These are phyloP conservation scores for Gila robusta DNA, from an alignment of 2,797 vertebrate species.

Conservation along the genomic window DNA sequence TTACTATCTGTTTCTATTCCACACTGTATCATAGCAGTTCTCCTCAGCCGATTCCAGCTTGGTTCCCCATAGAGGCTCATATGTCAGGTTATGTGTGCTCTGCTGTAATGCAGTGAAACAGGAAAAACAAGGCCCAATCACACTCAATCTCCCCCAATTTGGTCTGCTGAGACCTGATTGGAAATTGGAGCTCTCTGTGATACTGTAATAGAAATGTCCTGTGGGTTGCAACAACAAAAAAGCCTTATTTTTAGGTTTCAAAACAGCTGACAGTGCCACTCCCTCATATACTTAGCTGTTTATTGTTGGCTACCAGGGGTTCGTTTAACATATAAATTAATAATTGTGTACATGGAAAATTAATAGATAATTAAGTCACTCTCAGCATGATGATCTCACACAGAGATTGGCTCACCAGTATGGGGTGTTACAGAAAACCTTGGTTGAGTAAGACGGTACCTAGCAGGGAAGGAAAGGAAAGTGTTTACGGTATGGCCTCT, in stretches of 20 bases:
- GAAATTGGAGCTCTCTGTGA: slow-evolving; percentile 60
- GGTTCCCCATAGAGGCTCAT: slow-evolving; percentile 31
- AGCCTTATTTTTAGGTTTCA: slow-evolving; percentile 53
- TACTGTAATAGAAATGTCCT: slow-evolving; percentile 57
- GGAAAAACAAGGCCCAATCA: slow-evolving; percentile 63
- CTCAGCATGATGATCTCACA: slow-evolving; percentile 44
- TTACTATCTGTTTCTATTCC: slow-evolving; percentile 3
- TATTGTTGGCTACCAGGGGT: slow-evolving; percentile 58
- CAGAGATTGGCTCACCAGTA: slow-evolving; percentile 38
- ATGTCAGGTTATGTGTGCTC: slow-evolving; percentile 53
- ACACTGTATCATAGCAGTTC: slow-evolving; percentile 2
- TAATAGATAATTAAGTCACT: slow-evolving; percentile 57
- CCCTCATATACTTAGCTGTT: slow-evolving; percentile 37
- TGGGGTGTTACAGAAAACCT: slow-evolving; percentile 24
- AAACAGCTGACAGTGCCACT: slow-evolving; percentile 27
- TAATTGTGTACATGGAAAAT: slow-evolving; percentile 59
- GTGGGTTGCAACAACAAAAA: slow-evolving; percentile 37
- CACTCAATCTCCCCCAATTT: slow-evolving; percentile 53
- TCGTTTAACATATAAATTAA: slow-evolving; percentile 61
- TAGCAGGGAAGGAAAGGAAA: background rate
- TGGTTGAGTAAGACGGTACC: background rate
- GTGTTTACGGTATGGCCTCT: slow-evolving; percentile 8
- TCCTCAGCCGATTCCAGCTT: slow-evolving; percentile 21
- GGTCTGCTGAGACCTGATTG: slow-evolving; percentile 52
- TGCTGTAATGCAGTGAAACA: slow-evolving; percentile 57